Evolutionary conservation across 2,888 invertebrate genomes (phyloP), one percentile per base, ranked within the genome.

Genomic region (Caenorhabditis sp.): DNA sequence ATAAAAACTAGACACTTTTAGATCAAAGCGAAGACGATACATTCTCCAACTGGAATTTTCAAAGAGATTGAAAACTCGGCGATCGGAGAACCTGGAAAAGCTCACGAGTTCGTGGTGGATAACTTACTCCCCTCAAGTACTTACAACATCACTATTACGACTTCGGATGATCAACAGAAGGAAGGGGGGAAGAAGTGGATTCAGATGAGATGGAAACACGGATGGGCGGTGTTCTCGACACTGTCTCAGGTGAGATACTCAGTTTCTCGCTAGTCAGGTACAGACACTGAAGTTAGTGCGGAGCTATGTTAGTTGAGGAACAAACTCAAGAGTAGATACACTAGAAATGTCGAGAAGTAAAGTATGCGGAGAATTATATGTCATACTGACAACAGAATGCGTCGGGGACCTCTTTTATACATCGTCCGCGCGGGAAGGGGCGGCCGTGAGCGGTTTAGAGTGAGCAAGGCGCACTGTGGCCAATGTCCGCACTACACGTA

Each of bases 191-290:
- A 81, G 68, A 81, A 81, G 22, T 77, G 84, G 77, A 61, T 59
- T 31, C 63, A 76, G 47, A 81, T 69, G 70, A 84, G 68, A 38
- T 81, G 72, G 73, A 89, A 88, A 49, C 61, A 83, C 7, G 83
- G 85, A 26, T 89, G 89, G 89, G 84, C 84, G 3, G 87, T 88
- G 12, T 88, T 88, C 58, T 85, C 86, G 0, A 89, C 89, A 7
- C 83, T 89, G 68, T 86, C 86, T 8, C 89, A 88, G 56, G 88
- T 85, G 44, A 41, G 49, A 38, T 31, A 6, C 7, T 31, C 31
- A n/a, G n/a, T n/a, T n/a, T n/a, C n/a, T n/a, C n/a, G n/a, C n/a
- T n/a, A n/a, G n/a, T n/a, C n/a, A n/a, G n/a, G n/a, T n/a, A n/a
- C n/a, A n/a, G n/a, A 35, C 4, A 35, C 31, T 4, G 31, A 35